Base-by-base conservation (phyloP, 2,888 invertebrate species). In the Phortica magna region DNA sequence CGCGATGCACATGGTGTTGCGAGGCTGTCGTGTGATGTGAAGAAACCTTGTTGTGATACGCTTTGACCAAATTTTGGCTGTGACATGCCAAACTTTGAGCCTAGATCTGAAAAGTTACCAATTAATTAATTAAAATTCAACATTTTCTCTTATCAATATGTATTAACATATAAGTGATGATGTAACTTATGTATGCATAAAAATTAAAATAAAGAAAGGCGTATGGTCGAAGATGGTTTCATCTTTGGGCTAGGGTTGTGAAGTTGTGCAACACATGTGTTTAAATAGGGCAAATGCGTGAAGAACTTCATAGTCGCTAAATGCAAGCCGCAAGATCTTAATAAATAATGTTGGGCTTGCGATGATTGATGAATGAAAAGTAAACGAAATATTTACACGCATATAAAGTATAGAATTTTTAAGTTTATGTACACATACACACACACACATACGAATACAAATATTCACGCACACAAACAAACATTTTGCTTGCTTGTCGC, bases 81-180 rank as follows among this genome's bases (percentile, higher is more conserved):
- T 91, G 93, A 93, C 93, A 95, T 94, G 88, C 96, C 95, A 93
- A 96, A 94, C 92, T 96, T 95, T 92, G 95, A 95, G 91, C 95
- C 95, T 92, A 97, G 93, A 92, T 95, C 95, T 95, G 92, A 3
- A 74, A 81, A 74, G 17, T 75, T 76, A 72, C 80, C 76, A 72
- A 55, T 6, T 73, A 41, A 65, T 17, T n/a, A 17, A 48, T 48
- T 3, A 48, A 7, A 6, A 48, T 12, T 10, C 48, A 22, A 61
- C n/a, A 22, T 61, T 17, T 17, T 4, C 7, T 1, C 10, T 17
- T 6, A 22, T 59, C 19, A 22, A 12, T 1, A 61, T 59, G 2
- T 17, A 22, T 17, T 10, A 17, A 19, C 17, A 10, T 19, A n/a
- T 61, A 61, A 19, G 4, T 10, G 10, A 61, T 48, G 48, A 48